phyloP scores from a whole-genome alignment of 2,113 vertebrate species.

The Dolichallabes microphthalmus region DNA sequence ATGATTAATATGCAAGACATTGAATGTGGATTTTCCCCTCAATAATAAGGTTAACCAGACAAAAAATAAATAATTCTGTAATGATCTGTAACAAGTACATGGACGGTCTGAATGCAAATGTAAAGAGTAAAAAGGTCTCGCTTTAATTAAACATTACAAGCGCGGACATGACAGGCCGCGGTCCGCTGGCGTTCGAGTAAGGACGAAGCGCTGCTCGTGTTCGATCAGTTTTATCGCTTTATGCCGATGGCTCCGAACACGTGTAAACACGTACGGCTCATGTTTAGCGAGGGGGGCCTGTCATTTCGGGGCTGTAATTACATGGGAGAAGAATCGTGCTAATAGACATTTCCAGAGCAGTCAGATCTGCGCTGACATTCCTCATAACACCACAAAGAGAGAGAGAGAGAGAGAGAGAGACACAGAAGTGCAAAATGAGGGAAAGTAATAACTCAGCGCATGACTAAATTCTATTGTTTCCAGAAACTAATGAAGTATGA shows the following conservation, averaged over 20 bases:
- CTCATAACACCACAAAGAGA: slow-evolving; percentile 20
- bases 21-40: neutral
- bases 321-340: slow-evolving; percentile 42
- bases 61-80: neutral
- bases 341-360: slow-evolving; percentile 49
- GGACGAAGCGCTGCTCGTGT: neutral
- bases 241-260: slow-evolving; percentile 18
- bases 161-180: neutral
- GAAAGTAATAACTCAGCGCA: slow-evolving; percentile 33
- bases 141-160: neutral
- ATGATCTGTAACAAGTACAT: neutral
- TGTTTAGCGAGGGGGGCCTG: slow-evolving; percentile 32
- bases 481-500: slow-evolving; percentile 48
- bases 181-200: neutral
- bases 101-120: neutral
- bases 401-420: slow-evolving; percentile 20
- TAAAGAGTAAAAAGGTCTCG: neutral
- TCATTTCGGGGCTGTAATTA: slow-evolving; percentile 47
- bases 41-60: neutral
- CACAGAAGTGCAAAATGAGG: neutral
- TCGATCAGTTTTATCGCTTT: neutral
- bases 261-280: slow-evolving; percentile 35
- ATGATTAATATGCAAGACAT: neutral
- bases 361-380: slow-evolving; percentile 15
- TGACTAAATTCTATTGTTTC: slow-evolving; percentile 48